Evolutionary conservation across 1,140 invertebrate species (phyloP).

Genomic region (Drosophila rhopaloa): DNA sequence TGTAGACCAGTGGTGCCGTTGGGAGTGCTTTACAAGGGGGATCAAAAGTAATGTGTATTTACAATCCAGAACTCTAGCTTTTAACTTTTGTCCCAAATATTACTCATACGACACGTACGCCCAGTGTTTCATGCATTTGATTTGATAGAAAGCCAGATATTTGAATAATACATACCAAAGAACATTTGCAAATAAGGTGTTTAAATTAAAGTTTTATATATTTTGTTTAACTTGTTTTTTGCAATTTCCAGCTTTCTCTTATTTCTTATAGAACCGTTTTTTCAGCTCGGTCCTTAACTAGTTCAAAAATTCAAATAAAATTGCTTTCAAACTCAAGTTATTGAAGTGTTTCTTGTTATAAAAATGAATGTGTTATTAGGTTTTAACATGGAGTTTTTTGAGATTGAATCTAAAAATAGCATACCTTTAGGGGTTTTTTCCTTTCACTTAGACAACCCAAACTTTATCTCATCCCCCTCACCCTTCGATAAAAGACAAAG

Average conservation of each 20-base stretch:
- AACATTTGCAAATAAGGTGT: too few relatives aligned
- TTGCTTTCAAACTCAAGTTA: too few relatives aligned
- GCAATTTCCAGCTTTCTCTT: background rate
- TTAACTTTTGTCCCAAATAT: background rate
- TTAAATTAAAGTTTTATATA: too few relatives aligned
- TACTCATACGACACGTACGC: constrained; percentile 13
- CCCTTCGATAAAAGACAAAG: constrained; percentile 2
- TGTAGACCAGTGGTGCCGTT: constrained; percentile 18
- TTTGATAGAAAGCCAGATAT: too few relatives aligned
- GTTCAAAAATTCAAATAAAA: too few relatives aligned
- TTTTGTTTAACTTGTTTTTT: too few relatives aligned
- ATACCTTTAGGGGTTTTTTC: constrained; percentile 27
- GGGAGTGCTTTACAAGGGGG: background rate
- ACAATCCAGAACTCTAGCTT: too few relatives aligned
- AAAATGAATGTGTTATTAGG: background rate
- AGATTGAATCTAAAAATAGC: constrained; percentile 16
- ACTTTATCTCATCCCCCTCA: background rate
- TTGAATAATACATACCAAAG: background rate
- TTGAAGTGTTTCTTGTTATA: background rate
- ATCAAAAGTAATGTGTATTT: background rate
- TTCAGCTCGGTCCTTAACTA: too few relatives aligned
- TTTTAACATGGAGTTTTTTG: background rate
- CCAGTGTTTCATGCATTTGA: background rate
- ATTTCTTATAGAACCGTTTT: background rate
- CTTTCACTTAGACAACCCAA: background rate